A percentile compares a stretch with the other conserved stretches of the same genome.
Conservation (phyloP, 2,113 vertebrate species). For the Loxodonta africana region DNA sequence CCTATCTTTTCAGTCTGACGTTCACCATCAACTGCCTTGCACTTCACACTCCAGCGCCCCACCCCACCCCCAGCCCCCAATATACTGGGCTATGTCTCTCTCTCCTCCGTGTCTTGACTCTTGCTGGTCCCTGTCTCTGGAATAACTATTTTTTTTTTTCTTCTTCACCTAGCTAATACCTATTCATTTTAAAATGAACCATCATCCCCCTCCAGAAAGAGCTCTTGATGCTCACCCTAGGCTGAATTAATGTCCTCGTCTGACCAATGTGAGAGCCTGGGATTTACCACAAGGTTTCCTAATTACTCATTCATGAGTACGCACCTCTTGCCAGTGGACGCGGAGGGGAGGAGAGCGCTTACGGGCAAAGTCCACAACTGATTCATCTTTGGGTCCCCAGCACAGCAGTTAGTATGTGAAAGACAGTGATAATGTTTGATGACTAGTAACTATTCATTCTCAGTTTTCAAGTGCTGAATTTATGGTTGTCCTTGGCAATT, state of each 20-base stretch:
- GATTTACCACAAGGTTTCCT: not conserved
- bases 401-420: not conserved
- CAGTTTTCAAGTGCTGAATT: not conserved
- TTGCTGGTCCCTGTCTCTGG: not conserved
- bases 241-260: not conserved
- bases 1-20: not conserved
- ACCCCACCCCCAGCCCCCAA: fast-evolving
- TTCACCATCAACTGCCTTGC: too few species aligned
- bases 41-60: not conserved
- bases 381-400: not conserved
- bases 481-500: not conserved
- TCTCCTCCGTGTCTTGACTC: not conserved
- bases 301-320: not conserved
- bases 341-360: not conserved
- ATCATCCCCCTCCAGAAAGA: not conserved
- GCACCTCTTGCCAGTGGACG: not conserved
- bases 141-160: not conserved
- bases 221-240: not conserved
- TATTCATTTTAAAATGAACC: not conserved
- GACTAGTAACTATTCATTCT: not conserved
- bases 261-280: not conserved
- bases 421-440: not conserved
- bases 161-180: not conserved
- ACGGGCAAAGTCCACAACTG: not conserved
- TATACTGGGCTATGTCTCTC: too few species aligned